phyloP scores from a whole-genome alignment of 2,797 vertebrate species.

The Anabas testudineus region DNA sequence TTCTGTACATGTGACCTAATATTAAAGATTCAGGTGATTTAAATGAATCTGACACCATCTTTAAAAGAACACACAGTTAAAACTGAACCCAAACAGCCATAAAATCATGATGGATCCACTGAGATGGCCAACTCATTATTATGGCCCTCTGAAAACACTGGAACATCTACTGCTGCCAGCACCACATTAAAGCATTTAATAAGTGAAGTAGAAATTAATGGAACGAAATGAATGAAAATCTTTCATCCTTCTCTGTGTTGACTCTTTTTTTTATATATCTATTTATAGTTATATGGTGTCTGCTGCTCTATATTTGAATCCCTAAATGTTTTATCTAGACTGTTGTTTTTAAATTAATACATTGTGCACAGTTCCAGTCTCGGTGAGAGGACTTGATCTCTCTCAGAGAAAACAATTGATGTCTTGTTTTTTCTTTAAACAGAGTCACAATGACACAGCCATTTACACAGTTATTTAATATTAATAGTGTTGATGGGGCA shows the following conservation, averaged over 20 bases:
- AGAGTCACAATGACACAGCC: background rate
- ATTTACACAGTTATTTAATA: too few species aligned
- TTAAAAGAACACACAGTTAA: slow-evolving; percentile 62
- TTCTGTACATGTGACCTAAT: slow-evolving; percentile 33
- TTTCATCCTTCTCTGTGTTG: slow-evolving; percentile 15
- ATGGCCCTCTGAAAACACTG: slow-evolving; percentile 55
- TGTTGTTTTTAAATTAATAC: slow-evolving; percentile 12
- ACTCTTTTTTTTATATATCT: slow-evolving; percentile 32
- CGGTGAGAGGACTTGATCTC: background rate
- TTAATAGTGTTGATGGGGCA: background rate
- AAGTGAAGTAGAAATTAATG: slow-evolving; percentile 46
- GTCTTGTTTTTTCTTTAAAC: background rate
- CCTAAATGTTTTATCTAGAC: slow-evolving; percentile 14
- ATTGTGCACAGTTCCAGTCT: slow-evolving; percentile 15
- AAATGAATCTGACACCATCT: slow-evolving; percentile 69
- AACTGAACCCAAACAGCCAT: slow-evolving; percentile 74
- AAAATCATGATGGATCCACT: slow-evolving; percentile 78
- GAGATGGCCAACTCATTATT: slow-evolving; percentile 67
- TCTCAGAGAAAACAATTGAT: background rate
- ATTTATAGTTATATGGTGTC: slow-evolving; percentile 34
- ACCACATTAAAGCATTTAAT: slow-evolving; percentile 59
- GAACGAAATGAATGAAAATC: slow-evolving; percentile 8
- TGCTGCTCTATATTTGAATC: slow-evolving; percentile 8
- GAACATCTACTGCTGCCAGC: slow-evolving; percentile 57
- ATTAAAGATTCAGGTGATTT: slow-evolving; percentile 65